Conservation (phyloP, 2,888 invertebrate species). For the Orchesellides sinensis region DNA sequence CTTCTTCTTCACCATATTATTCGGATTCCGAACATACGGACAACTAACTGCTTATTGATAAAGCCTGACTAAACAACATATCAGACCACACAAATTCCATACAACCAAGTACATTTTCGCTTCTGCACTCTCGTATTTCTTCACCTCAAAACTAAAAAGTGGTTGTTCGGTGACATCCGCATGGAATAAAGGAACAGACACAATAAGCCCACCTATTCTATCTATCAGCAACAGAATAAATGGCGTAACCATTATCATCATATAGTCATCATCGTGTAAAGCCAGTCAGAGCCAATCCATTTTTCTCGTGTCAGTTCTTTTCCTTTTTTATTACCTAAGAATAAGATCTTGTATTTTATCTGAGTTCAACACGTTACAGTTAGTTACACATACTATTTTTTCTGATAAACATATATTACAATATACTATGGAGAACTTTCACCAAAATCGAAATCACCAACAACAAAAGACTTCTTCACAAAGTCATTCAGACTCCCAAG, state of each 20-base stretch:
- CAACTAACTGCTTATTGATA: background rate
- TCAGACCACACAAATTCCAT: background rate
- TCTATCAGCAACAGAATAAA: too few relatives aligned
- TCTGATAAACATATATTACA: background rate
- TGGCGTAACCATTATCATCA: background rate
- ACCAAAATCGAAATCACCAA: conserved; percentile 22
- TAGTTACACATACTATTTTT: background rate
- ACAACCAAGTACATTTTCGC: too few relatives aligned
- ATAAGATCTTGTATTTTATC: background rate
- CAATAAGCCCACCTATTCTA: too few relatives aligned
- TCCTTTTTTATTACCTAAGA: background rate
- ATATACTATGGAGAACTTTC: conserved; percentile 7
- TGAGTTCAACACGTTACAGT: background rate
- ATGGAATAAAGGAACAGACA: too few relatives aligned
- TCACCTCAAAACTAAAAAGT: too few relatives aligned
- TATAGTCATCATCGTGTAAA: background rate
- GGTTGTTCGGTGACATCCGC: too few relatives aligned
- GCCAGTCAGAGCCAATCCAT: conserved; percentile 10
- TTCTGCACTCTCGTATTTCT: too few relatives aligned
- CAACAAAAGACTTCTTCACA: conserved; percentile 14
- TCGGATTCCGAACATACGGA: background rate
- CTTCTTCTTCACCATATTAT: background rate
- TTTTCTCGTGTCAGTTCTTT: conserved; percentile 22
- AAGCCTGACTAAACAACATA: conserved; percentile 5
- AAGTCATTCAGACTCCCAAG: background rate